Evolutionary conservation across 1,140 invertebrate genomes (phyloP).

Genomic region (Drosophila nannoptera): DNA sequence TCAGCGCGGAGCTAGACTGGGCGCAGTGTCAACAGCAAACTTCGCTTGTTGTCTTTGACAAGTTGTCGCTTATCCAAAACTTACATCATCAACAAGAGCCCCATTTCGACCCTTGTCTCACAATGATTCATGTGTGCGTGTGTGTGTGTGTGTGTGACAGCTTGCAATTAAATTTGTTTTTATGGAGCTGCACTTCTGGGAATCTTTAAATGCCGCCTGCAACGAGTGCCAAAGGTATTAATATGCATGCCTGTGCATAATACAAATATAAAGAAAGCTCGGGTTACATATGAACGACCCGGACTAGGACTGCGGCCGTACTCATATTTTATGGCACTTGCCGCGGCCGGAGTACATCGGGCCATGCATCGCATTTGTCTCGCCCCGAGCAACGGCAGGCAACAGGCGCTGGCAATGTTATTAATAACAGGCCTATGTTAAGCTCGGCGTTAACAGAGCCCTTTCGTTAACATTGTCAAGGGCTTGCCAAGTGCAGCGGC

Average conservation of each 20-base stretch:
- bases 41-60: constrained; percentile 16
- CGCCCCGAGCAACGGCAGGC: not conserved
- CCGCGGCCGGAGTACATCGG: not conserved
- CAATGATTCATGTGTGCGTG: constrained; percentile 23
- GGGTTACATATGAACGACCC: constrained; percentile 65
- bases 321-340: constrained; percentile 59
- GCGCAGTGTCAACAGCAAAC: constrained; percentile 60
- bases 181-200: constrained; percentile 70
- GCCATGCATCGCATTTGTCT: constrained; percentile 11
- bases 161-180: constrained; percentile 77
- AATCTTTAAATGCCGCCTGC: constrained; percentile 53
- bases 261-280: constrained; percentile 71
- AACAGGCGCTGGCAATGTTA: not conserved
- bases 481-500: not conserved
- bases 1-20: not conserved
- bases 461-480: not conserved
- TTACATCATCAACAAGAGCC: constrained; percentile 62
- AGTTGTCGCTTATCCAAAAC: constrained; percentile 55
- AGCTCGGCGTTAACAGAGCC: too few relatives aligned
- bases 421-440: too few relatives aligned
- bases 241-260: constrained; percentile 75
- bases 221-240: constrained; percentile 51
- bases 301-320: constrained; percentile 55
- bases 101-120: constrained; percentile 22
- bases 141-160: constrained; percentile 58